phyloP scores from a whole-genome alignment of 2,888 invertebrate species.

The Exephanes ischioxanthus region DNA sequence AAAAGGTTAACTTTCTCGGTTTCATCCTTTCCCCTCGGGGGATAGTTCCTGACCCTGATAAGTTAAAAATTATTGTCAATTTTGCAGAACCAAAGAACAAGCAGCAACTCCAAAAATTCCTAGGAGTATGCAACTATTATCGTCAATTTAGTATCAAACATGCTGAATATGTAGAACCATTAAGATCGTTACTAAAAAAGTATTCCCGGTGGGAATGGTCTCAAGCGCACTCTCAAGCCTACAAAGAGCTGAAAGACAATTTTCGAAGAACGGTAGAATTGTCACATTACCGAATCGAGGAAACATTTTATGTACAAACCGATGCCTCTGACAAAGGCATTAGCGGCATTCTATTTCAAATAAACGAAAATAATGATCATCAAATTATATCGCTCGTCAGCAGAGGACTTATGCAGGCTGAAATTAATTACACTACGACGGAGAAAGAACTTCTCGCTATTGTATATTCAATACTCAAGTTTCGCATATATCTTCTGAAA shows the following conservation, averaged over 20 bases:
- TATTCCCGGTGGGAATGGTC: slow-evolving; percentile 57
- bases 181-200: slow-evolving; percentile 55
- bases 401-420: slow-evolving; percentile 53
- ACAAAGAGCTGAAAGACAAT: slow-evolving; percentile 53
- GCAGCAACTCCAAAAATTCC: slow-evolving; percentile 70
- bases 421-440: slow-evolving; percentile 42
- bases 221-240: slow-evolving; percentile 33
- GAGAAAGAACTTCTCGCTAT: slow-evolving; percentile 55
- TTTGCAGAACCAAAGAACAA: slow-evolving; percentile 71
- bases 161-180: slow-evolving; percentile 51
- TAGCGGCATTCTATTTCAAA: slow-evolving; percentile 65
- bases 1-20: slow-evolving; percentile 65
- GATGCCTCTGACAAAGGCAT: slow-evolving; percentile 63
- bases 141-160: slow-evolving; percentile 38
- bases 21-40: slow-evolving; percentile 54
- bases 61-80: slow-evolving; percentile 68
- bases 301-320: slow-evolving; percentile 62
- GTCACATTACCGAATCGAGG: slow-evolving; percentile 41
- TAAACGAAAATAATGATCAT: slow-evolving; percentile 17
- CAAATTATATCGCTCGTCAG: slow-evolving; percentile 70
- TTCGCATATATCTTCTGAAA: slow-evolving; percentile 68
- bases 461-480: slow-evolving; percentile 63
- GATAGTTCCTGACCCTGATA: slow-evolving; percentile 49
- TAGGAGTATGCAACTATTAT: slow-evolving; percentile 62
- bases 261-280: slow-evolving; percentile 56